Conservation (phyloP, 2,797 vertebrate species). For the Natrix natrix region DNA sequence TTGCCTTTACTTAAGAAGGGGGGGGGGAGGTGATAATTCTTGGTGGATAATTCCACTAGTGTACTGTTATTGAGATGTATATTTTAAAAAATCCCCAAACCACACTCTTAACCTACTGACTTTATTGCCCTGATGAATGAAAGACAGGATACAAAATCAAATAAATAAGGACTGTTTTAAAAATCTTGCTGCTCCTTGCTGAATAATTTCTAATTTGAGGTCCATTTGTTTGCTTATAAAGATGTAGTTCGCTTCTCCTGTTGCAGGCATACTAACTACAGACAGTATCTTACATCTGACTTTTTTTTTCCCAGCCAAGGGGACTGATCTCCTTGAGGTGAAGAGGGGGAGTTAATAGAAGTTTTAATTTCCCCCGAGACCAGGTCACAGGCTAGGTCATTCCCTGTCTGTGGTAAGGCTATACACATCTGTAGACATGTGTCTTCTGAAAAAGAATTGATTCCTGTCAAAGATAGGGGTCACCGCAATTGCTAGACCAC, state of each 20-base stretch:
- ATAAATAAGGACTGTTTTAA: background rate
- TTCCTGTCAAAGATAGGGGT: slow-evolving; percentile 63
- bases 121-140: background rate
- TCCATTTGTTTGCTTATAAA: background rate
- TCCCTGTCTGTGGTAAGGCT: slow-evolving; percentile 70
- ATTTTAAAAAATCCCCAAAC: background rate
- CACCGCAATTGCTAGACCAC: slow-evolving; percentile 48
- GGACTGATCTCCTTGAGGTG: slow-evolving; percentile 14
- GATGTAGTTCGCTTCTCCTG: slow-evolving; percentile 56
- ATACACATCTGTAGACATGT: slow-evolving; percentile 61
- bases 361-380: slow-evolving; percentile 63
- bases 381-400: slow-evolving; percentile 70
- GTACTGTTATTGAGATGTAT: background rate
- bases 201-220: background rate
- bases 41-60: background rate
- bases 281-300: slow-evolving; percentile 20
- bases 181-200: background rate
- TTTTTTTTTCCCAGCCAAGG: slow-evolving; percentile 27
- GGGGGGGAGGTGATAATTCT: background rate
- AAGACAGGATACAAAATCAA: background rate
- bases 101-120: background rate
- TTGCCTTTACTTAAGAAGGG: background rate
- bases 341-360: slow-evolving; percentile 47
- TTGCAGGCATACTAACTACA: slow-evolving; percentile 36
- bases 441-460: slow-evolving; percentile 62